These are phyloP conservation scores for Patella caerulea DNA, from an alignment of 2,888 invertebrate species.

Conservation along the genomic window DNA sequence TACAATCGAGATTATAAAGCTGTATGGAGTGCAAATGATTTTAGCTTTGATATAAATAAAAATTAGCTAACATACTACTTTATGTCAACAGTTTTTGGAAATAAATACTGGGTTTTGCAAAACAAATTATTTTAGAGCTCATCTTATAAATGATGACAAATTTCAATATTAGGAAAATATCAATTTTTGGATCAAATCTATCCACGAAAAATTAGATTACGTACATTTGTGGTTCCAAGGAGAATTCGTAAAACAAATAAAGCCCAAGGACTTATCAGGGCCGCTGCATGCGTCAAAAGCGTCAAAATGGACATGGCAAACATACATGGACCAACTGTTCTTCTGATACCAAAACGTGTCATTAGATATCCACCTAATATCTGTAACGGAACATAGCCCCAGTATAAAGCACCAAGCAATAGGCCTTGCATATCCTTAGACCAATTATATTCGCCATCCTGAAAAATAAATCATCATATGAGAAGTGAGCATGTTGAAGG, in stretches of 20 bases:
- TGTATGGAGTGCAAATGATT: too few species aligned
- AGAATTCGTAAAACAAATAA: constrained; percentile 50
- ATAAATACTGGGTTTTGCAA: too few species aligned
- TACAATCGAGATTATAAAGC: too few species aligned
- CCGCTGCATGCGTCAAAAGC: constrained; percentile 50
- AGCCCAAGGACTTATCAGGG: constrained; percentile 38
- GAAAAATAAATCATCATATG: neutral
- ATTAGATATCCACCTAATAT: constrained; percentile 61
- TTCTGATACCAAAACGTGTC: constrained; percentile 53
- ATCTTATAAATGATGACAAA: too few species aligned
- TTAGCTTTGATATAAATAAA: too few species aligned
- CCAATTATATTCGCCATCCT: constrained; percentile 74
- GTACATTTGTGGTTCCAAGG: constrained; percentile 53
- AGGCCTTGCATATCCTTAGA: constrained; percentile 74
- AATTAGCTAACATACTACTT: too few species aligned
- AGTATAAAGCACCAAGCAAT: constrained; percentile 76
- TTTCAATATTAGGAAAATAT: too few species aligned
- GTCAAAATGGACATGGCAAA: constrained; percentile 46
- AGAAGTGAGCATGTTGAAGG: too few species aligned
- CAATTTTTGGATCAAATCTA: too few species aligned
- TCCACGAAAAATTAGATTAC: constrained; percentile 19
- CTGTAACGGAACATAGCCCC: constrained; percentile 72
- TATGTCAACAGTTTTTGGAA: too few species aligned
- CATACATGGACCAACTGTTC: constrained; percentile 60
- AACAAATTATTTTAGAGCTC: too few species aligned